Evolutionary conservation across 2,888 invertebrate genomes (phyloP), one percentile per base, ranked within the genome.

Genomic region (Pyrgus malvae): DNA sequence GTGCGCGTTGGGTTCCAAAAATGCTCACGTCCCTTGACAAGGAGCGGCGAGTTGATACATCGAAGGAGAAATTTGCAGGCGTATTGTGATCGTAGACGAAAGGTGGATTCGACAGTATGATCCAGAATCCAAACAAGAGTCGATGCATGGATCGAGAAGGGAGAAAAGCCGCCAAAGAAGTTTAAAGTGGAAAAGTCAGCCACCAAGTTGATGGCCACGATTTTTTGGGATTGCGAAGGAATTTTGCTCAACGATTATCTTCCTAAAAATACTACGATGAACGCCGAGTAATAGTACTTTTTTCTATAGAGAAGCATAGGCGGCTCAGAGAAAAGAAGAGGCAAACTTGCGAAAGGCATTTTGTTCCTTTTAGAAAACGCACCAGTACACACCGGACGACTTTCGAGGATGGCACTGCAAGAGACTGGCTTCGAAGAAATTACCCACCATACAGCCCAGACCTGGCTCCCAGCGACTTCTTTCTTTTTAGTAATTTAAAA

Each of bases 1-100:
- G 45, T 25, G 29, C 25, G 29, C 37, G 49, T 38, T 33, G 37
- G 21, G 31, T 42, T 19, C 56, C 50, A 17, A 57, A 53, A 51
- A 60, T 60, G 45, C 50, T 54, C 25, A 54, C 46, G 35, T 42
- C 48, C 21, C 33, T 57, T 12, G 49, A 57, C 49, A 53, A 48
- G 44, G 48, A 51, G 48, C 46, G 46, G 16, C 51, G 48, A 55
- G 41, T 53, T 49, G 25, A 12, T 45, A 57, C 33, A 53, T 44
- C 27, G 3, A 19, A 45, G 42, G 53, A 48, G 37, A 53, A 16
- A 37, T 48, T 48, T 35, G 53, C 44, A 45, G 49, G 17, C 35
- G 25, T 42, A 29, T 45, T 50, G 16, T 49, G 5, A 31, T 31
- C 12, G 35, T 40, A 7, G 25, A 48, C 16, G 25, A 48, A 37